Conservation (phyloP, 1,140 invertebrate species). For the Drosophila bipectinata region DNA sequence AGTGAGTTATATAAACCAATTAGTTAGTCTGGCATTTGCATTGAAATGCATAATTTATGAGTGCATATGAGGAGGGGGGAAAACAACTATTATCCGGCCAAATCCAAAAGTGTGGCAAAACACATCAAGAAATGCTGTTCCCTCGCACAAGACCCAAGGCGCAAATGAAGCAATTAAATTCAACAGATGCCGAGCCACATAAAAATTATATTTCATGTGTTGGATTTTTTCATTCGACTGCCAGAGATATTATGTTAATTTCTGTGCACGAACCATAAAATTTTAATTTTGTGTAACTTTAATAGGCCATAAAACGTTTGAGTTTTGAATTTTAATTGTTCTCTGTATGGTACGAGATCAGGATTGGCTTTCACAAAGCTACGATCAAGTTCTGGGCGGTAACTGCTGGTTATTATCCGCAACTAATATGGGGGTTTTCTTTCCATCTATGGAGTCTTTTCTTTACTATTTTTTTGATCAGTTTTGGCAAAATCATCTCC, state of each 20-base stretch:
- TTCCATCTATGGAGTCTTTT: neutral
- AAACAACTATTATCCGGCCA: constrained; percentile 34
- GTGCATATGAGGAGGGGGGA: constrained; percentile 36
- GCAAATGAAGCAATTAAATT: constrained; percentile 81
- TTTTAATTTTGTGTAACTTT: constrained; percentile 62
- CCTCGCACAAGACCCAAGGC: constrained; percentile 32
- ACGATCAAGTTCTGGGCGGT: constrained; percentile 16
- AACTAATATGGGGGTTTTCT: neutral
- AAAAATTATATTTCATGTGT: constrained; percentile 42
- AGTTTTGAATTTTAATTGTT: constrained; percentile 52
- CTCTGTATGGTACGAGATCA: constrained; percentile 6
- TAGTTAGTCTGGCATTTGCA: constrained; percentile 65
- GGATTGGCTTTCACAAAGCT: constrained; percentile 27
- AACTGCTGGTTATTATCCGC: constrained; percentile 1
- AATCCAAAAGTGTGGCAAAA: constrained; percentile 58
- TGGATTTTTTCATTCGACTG: neutral
- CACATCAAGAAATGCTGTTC: constrained; percentile 29
- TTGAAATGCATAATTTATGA: constrained; percentile 77
- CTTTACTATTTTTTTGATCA: constrained; percentile 2
- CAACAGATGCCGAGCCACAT: constrained; percentile 43
- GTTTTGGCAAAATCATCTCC: constrained; percentile 57
- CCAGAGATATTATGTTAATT: constrained; percentile 37
- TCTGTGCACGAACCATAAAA: constrained; percentile 22
- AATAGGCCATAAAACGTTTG: constrained; percentile 53
- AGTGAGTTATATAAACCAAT: constrained; percentile 72